phyloP scores from a whole-genome alignment of 2,888 invertebrate species.

The Tenodera sinensis region DNA sequence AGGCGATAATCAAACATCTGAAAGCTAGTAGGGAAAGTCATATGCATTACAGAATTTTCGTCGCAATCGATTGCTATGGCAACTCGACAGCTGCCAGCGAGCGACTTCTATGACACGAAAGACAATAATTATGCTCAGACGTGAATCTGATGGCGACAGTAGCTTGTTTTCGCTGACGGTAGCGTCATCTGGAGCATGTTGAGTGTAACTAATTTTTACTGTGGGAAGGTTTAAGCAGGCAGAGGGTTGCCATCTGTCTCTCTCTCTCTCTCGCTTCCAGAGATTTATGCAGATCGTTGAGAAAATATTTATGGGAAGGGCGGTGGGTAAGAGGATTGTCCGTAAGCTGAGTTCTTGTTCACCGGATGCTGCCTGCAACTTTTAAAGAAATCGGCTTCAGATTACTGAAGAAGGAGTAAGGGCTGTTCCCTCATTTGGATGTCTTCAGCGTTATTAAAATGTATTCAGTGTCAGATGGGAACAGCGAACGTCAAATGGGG shows the following conservation, averaged over 20 bases:
- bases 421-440: background rate
- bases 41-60: too few species aligned
- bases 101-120: too few species aligned
- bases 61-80: too few species aligned
- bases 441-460: background rate
- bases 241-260: background rate
- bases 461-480: too few species aligned
- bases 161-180: background rate
- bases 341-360: background rate
- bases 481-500: too few species aligned
- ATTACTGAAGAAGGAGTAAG: background rate
- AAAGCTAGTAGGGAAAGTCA: too few species aligned
- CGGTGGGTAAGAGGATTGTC: background rate
- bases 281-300: background rate
- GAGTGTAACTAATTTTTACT: background rate
- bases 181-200: background rate
- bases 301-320: background rate
- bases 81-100: too few species aligned
- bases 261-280: background rate
- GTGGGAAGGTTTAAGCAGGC: background rate
- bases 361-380: background rate
- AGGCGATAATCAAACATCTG: too few species aligned
- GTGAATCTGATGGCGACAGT: background rate
- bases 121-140: too few species aligned
- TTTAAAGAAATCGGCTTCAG: background rate